Evolutionary conservation across 1,140 invertebrate genomes (phyloP), one percentile per base, ranked within the genome.

Genomic region (Zaprionus taronus): DNA sequence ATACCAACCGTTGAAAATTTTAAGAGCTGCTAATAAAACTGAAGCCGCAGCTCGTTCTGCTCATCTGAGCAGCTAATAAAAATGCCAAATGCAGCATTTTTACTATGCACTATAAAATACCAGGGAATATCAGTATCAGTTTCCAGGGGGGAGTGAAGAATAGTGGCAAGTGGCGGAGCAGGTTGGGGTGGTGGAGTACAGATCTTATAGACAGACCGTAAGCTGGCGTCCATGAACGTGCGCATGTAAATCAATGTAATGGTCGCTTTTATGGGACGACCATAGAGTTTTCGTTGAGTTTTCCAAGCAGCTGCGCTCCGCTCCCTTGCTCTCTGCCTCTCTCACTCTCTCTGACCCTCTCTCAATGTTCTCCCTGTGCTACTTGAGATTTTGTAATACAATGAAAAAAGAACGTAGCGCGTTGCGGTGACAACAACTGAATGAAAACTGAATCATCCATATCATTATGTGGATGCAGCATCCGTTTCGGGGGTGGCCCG

Each of bases 211-310:
- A 76, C 61, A 72, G 68, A 56, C 22, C 53, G 65, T 76, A 72
- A 76, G 61, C 73, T 76, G 56, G 38, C 62, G 41, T 63, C 65
- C 65, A 78, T 67, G 66, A 77, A 77, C 63, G 65, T 64, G 69
- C 70, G 75, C 78, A 80, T 80, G 78, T 80, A 80, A 80, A 80
- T 80, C 75, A 80, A 78, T 80, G 78, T 80, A 80, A 80, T 80
- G 66, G 65, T 63, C 70, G 61, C 57, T 80, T 80, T 80, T 80
- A 80, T 73, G 65, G 61, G 66, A 47, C 63, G 20, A 66, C 64
- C 15, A 56, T 41, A 57, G 64, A 67, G 62, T 66, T 65, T 66
- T 61, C 28, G 36, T 62, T 28, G 64, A 66, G 53, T 17, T 56
- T 15, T 9, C 24, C 51, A 15, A 6, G 47, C 7, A 49, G 24